These are phyloP conservation scores for Scaptomyza tumidula DNA, from an alignment of 2,888 invertebrate species.

Conservation along the genomic window DNA sequence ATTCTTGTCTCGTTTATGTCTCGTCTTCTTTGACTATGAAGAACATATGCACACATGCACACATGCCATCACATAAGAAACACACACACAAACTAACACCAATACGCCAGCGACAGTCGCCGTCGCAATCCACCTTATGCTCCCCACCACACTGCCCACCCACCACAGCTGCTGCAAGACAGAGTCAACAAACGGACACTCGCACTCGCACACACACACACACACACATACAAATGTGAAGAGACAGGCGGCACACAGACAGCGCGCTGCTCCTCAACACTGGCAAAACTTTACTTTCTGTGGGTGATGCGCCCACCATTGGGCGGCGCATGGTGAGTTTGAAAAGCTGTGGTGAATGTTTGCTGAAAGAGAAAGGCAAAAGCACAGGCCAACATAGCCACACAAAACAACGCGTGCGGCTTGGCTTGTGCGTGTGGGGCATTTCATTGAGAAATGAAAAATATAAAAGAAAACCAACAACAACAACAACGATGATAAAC, in stretches of 20 bases:
- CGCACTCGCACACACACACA: constrained; percentile 53
- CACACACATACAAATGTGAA: constrained; percentile 40
- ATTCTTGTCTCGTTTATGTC: constrained; percentile 79
- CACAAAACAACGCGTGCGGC: constrained; percentile 58
- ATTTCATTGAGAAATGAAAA: constrained; percentile 75
- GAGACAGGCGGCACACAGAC: constrained; percentile 32
- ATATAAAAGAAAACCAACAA: constrained; percentile 44
- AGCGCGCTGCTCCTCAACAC: constrained; percentile 34
- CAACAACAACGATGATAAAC: constrained; percentile 45
- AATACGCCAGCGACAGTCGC: constrained; percentile 9
- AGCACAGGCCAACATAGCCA: constrained; percentile 22
- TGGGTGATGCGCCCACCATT: constrained; percentile 53
- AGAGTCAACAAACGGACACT: constrained; percentile 79
- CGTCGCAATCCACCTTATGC: constrained; percentile 39
- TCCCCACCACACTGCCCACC: constrained; percentile 42
- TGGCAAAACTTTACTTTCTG: constrained; percentile 49
- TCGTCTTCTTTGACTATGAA: constrained; percentile 68
- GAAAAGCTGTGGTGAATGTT: constrained; percentile 61
- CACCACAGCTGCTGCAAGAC: constrained; percentile 45
- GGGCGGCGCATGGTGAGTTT: constrained; percentile 59
- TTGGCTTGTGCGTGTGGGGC: constrained; percentile 53
- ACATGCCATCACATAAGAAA: constrained; percentile 10
- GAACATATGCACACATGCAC: constrained; percentile 36
- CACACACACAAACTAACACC: constrained; percentile 9
- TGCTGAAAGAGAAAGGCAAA: constrained; percentile 73